Percentiles rank a stretch among this genome's conserved stretches.
Conservation (phyloP, 1,140 invertebrate genomes). For the Venustaconcha ellipsiformis region DNA sequence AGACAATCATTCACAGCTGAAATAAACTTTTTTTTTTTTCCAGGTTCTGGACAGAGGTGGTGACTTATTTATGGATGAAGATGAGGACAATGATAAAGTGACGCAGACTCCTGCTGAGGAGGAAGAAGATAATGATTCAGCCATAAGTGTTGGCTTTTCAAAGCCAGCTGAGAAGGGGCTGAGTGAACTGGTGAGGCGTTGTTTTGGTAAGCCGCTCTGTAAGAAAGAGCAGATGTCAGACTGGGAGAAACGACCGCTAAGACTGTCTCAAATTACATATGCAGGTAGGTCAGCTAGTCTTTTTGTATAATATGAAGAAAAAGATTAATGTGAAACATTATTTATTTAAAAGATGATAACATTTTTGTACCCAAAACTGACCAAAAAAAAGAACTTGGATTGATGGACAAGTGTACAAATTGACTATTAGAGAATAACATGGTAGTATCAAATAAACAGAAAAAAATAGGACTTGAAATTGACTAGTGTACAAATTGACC, state of each 20-base stretch:
- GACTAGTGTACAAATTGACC: no score
- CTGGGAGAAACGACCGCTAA: conserved; percentile 85
- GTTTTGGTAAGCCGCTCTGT: conserved; percentile 80
- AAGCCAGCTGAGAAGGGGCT: conserved; percentile 67
- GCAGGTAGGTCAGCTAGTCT: conserved; percentile 73
- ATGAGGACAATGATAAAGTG: conserved; percentile 26
- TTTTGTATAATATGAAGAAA: neutral
- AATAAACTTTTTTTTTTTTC: no score
- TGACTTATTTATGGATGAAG: conserved; percentile 14
- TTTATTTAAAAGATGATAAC: no score
- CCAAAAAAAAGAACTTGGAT: no score
- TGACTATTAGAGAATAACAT: no score
- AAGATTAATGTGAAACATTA: no score
- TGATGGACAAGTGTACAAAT: no score
- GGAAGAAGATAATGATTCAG: conserved; percentile 16
- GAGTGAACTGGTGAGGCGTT: conserved; percentile 79
- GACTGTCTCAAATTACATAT: conserved; percentile 82
- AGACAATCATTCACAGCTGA: no score
- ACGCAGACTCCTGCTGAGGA: neutral
- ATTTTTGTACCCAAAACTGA: no score
- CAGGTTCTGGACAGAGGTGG: no score
- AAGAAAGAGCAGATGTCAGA: conserved; percentile 89
- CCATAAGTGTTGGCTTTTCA: neutral
- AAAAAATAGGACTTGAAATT: no score
- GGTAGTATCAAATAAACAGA: no score